These are phyloP conservation scores for Hemibagrus wyckioides DNA, from an alignment of 2,113 vertebrate genomes.

Conservation along the genomic window DNA sequence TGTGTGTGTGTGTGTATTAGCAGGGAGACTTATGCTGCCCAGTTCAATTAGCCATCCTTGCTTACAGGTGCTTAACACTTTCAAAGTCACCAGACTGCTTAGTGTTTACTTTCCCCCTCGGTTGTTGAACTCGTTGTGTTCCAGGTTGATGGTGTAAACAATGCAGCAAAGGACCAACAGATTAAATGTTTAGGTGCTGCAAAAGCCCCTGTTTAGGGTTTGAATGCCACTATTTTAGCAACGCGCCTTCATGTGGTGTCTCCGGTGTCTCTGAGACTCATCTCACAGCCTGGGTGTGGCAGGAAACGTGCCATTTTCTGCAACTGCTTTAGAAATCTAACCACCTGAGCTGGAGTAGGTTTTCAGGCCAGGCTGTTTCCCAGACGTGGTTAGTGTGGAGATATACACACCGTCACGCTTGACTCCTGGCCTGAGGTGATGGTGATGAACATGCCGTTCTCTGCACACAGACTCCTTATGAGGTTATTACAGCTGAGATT, in stretches of 20 bases:
- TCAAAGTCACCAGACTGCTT: neutral
- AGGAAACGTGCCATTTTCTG: slow-evolving; percentile 15
- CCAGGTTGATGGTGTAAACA: neutral
- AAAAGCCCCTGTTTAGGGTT: neutral
- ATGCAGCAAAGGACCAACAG: neutral
- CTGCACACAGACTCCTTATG: neutral
- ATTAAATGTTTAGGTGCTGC: neutral
- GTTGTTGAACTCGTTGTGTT: neutral
- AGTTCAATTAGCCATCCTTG: neutral
- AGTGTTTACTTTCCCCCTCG: too few relatives aligned
- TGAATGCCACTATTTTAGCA: neutral
- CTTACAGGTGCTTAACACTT: neutral
- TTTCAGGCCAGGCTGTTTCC: slow-evolving; percentile 9
- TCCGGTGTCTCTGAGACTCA: neutral
- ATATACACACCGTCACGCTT: neutral
- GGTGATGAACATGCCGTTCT: neutral
- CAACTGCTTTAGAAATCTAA: slow-evolving; percentile 30
- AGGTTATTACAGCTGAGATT: neutral
- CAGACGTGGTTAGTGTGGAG: neutral
- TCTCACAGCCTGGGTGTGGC: slow-evolving; percentile 13
- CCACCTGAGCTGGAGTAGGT: slow-evolving; percentile 10
- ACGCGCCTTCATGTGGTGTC: neutral
- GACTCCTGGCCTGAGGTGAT: neutral
- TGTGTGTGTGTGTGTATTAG: neutral
- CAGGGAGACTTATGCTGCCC: neutral